These are phyloP conservation scores for Antheraea yamamai DNA, from an alignment of 2,888 invertebrate genomes.

Conservation along the genomic window DNA sequence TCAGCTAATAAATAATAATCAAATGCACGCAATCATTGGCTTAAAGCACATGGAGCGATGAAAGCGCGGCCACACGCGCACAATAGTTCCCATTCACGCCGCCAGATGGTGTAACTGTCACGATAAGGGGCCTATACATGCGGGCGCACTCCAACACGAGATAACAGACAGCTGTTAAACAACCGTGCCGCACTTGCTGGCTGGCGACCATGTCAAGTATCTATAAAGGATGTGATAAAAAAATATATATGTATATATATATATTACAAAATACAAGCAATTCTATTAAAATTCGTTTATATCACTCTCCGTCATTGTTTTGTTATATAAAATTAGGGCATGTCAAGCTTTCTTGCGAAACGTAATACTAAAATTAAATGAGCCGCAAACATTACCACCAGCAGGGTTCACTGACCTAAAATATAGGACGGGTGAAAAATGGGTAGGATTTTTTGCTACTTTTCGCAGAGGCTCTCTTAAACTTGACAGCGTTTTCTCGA, in stretches of 20 bases:
- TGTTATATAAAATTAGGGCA: constrained; percentile 4
- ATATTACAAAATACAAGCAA: constrained; percentile 1
- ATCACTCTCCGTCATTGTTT: background rate
- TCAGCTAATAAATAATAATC: constrained; percentile 15
- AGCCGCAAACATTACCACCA: background rate
- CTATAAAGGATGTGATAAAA: constrained; percentile 23
- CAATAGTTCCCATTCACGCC: constrained; percentile 36
- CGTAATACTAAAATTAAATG: background rate
- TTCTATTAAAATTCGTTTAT: background rate
- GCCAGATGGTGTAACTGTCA: constrained; percentile 41
- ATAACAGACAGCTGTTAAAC: constrained; percentile 40
- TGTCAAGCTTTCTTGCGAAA: background rate
- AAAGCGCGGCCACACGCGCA: constrained; percentile 28
- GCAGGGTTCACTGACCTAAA: background rate
- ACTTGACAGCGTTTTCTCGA: background rate
- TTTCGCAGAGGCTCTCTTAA: background rate
- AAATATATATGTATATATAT: background rate
- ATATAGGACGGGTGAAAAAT: background rate
- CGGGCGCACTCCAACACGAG: constrained; percentile 40
- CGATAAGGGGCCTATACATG: constrained; percentile 43
- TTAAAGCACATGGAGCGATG: constrained; percentile 11
- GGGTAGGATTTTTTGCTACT: background rate
- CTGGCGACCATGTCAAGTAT: constrained; percentile 18
- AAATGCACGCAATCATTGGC: background rate
- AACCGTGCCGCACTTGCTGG: constrained; percentile 14